Percentiles rank a stretch among this genome's conserved stretches.
These are phyloP conservation scores for Trachelus stipa DNA, from an alignment of 2,888 invertebrate species.

Conservation along the genomic window DNA sequence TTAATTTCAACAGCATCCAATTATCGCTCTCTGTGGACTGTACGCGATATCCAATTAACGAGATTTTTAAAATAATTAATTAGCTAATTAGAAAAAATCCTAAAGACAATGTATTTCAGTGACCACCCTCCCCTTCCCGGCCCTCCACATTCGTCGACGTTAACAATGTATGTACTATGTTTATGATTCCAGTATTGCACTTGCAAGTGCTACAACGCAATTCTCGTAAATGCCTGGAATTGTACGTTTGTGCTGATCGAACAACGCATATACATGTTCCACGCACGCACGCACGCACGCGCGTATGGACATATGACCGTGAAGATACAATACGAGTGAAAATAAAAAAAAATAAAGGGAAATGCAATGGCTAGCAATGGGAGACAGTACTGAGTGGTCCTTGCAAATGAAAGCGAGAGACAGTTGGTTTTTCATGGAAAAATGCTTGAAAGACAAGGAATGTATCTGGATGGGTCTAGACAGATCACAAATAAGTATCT, in stretches of 20 bases:
- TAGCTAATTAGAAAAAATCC: neutral
- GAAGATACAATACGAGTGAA: conserved; percentile 13
- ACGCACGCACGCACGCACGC: neutral
- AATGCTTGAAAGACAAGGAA: neutral
- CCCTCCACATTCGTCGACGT: no score
- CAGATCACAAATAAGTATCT: conserved; percentile 12
- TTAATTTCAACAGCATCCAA: neutral
- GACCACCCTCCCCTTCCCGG: neutral
- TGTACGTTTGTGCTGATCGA: neutral
- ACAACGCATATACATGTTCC: neutral
- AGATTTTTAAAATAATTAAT: neutral
- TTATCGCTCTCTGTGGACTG: neutral
- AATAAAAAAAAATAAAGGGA: conserved; percentile 61
- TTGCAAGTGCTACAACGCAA: neutral
- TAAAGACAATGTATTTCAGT: neutral
- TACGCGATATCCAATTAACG: no score
- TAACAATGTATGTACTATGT: no score
- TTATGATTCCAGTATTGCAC: neutral
- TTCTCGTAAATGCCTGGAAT: neutral
- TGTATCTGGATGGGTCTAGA: conserved; percentile 7
- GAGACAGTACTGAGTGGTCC: conserved; percentile 79
- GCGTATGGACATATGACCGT: conserved; percentile 16
- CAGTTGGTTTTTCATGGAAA: neutral
- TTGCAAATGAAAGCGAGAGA: conserved; percentile 66
- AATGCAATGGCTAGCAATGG: conserved; percentile 63